Percentiles rank a stretch among this genome's conserved stretches.
phyloP scores from a whole-genome alignment of 1,140 invertebrate species.

The Drosophila pallidifrons region DNA sequence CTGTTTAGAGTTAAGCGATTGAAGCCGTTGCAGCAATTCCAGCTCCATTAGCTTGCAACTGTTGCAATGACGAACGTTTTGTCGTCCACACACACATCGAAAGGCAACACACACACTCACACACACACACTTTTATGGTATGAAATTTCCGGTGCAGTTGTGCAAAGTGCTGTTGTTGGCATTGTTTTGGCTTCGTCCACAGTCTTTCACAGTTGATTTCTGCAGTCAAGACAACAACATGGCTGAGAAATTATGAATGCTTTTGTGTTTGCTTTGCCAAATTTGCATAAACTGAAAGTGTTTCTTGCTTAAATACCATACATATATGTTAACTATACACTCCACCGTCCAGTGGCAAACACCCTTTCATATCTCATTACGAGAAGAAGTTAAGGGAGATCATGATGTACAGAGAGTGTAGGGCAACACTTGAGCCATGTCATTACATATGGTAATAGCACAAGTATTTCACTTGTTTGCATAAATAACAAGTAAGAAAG shows the following conservation, averaged over 20 bases:
- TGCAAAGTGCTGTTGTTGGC: conserved; percentile 38
- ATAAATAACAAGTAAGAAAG: no score
- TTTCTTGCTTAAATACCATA: background rate
- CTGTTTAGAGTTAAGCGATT: conserved; percentile 31
- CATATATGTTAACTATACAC: conserved; percentile 15
- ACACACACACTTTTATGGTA: conserved; percentile 7
- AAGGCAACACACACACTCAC: background rate
- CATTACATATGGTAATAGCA: background rate
- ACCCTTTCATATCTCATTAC: conserved; percentile 14
- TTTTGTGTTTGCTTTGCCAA: conserved; percentile 15
- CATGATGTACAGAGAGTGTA: background rate
- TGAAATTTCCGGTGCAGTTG: conserved; percentile 48
- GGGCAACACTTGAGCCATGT: background rate
- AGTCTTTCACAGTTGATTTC: conserved; percentile 39
- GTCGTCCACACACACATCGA: conserved; percentile 33
- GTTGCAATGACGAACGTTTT: conserved; percentile 70
- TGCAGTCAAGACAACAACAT: conserved; percentile 26
- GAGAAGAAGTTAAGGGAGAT: background rate
- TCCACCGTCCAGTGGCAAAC: conserved; percentile 1
- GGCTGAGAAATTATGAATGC: conserved; percentile 42
- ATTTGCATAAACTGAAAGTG: conserved; percentile 47
- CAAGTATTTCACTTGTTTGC: no score
- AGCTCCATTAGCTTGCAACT: conserved; percentile 63
- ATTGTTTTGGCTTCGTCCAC: conserved; percentile 43
- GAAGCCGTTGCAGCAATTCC: background rate